Evolutionary conservation across 2,888 invertebrate genomes (phyloP).

Genomic region (Aleiodes leptofemur): DNA sequence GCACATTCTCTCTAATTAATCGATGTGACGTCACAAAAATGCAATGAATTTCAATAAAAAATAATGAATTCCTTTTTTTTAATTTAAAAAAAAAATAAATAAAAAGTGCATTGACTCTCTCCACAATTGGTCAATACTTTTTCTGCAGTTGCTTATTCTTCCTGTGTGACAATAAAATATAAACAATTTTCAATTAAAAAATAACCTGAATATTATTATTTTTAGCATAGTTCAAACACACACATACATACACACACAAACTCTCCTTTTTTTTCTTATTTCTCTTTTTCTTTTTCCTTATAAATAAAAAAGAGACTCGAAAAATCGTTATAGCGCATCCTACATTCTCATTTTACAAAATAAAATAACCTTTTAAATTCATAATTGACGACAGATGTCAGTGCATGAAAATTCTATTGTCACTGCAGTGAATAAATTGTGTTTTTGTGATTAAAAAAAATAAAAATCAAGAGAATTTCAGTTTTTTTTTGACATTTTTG

Average conservation of each 20-base stretch:
- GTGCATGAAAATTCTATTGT: neutral
- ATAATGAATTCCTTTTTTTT: too few species aligned
- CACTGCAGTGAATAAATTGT: neutral
- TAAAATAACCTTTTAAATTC: neutral
- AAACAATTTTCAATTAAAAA: neutral
- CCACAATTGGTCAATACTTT: too few species aligned
- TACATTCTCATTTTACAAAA: neutral
- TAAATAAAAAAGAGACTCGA: neutral
- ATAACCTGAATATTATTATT: neutral
- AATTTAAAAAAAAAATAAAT: too few species aligned
- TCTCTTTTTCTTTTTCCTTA: neutral
- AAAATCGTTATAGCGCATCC: slow-evolving; percentile 15
- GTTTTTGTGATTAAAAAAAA: too few species aligned
- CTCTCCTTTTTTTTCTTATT: too few species aligned
- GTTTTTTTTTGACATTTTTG: too few species aligned
- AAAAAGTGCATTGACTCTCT: too few species aligned
- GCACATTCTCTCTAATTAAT: slow-evolving; percentile 45
- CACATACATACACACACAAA: too few species aligned
- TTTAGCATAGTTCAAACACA: slow-evolving; percentile 24
- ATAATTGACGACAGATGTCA: slow-evolving; percentile 8
- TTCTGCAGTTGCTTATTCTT: too few species aligned
- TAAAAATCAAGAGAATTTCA: too few species aligned
- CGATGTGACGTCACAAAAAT: slow-evolving; percentile 1
- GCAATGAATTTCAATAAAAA: neutral
- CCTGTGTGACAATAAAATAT: too few species aligned